Evolutionary conservation across 2,888 invertebrate genomes (phyloP).

Genomic region (Coremacera marginata): DNA sequence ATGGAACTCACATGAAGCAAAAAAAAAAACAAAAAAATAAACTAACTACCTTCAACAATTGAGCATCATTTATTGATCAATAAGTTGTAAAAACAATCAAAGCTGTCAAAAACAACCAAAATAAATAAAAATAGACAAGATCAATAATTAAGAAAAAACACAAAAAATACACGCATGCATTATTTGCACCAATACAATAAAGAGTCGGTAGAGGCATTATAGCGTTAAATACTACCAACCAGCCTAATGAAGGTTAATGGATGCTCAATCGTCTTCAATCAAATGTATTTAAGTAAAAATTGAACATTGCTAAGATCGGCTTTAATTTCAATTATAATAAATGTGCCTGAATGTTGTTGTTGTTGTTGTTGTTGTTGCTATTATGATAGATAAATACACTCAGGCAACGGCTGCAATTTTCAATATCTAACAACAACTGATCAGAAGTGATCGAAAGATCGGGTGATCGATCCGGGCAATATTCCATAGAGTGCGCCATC

Average conservation of each 20-base stretch:
- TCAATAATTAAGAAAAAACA: conserved; percentile 19
- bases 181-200: background rate
- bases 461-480: conserved; percentile 28
- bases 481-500: conserved; percentile 12
- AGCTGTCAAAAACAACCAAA: background rate
- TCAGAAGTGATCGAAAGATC: background rate
- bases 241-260: conserved; percentile 62
- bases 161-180: background rate
- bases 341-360: background rate
- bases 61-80: background rate
- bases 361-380: too few relatives aligned
- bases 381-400: background rate
- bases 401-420: background rate
- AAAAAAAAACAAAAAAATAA: too few relatives aligned
- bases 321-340: background rate
- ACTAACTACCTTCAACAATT: background rate
- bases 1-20: too few relatives aligned
- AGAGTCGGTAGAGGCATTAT: background rate
- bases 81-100: background rate
- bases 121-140: conserved; percentile 1
- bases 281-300: conserved; percentile 44
- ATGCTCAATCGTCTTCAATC: conserved; percentile 45
- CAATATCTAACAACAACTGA: background rate
- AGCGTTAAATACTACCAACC: conserved; percentile 25
- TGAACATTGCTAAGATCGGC: background rate